Base-by-base conservation (phyloP, 1,140 invertebrate genomes). In the Lordiphosa clarofinis region DNA sequence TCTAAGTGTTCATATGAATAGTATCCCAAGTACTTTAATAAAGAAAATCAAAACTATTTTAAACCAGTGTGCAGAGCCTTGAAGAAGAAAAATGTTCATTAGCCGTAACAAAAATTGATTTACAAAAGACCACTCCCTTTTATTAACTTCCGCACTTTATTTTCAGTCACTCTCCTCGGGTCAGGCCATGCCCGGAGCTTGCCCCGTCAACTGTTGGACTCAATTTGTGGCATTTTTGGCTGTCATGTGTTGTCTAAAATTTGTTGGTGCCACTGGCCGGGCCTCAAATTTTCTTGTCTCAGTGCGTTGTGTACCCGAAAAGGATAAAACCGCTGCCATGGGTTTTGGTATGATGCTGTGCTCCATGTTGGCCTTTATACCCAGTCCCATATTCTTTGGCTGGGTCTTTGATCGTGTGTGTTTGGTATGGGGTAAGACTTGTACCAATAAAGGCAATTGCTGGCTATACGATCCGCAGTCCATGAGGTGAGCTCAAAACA, bases 401-500 rank as follows among this genome's bases (percentile, higher is more conserved):
- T 92, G 91, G 68, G 92, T 94, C 48, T 90, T 94, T 68, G 94
- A 94, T 92, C 90, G 89, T 37, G 91, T 92, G 10, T 94, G 94
- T 69, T 71, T 94, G 1, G 92, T 94, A 9, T 94, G 94, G 94
- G 94, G 94, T 10, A 94, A 93, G 79, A 94, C 94, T 7, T 94
- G 94, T 72, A 90, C 91, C 4, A 92, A 92, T 46, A 94, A 91
- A 37, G 94, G 94, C 49, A 94, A 94, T 74, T 94, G 94, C 81
- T 94, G 93, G 94, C 86, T 94, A 1, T 94, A 94, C 68, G 92
- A 94, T 84, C 92, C 92, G 5, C 90, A 91, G 64, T 90, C 90
- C 13, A 87, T 94, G 66, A 90, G 93, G 92, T 93, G 70, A 86
- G 89, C 89, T 7, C 53, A 28, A 13, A 6, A 0, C 0, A 15